Evolutionary conservation across 2,797 vertebrate species (phyloP), one percentile per base, ranked within the genome.

Genomic region (Micromesistius poutassou): DNA sequence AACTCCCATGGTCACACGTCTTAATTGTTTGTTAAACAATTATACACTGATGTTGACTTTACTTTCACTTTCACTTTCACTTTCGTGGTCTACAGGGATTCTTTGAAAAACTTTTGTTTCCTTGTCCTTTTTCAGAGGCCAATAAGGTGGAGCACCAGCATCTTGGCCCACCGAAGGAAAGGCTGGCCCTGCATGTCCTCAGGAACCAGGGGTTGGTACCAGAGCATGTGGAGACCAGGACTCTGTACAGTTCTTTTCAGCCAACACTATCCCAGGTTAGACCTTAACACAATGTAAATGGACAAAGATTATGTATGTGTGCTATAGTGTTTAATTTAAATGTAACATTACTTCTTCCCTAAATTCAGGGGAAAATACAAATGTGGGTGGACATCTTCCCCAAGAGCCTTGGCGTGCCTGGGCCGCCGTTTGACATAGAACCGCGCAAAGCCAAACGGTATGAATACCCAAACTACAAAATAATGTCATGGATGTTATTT

Each of bases 371-470:
- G 75, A 93, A 89, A 83, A 93, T 99, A 84, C 96, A 99, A 88
- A 97, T 99, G 96, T 99, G 97, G 98, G 96, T 99, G 0, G 98
- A 99, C 88, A 84, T 99, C 85, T 99, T 98, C 81, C 97, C 98
- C 36, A 99, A 98, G 93, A 96, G 88, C 79, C 89, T 97, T 19
- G 97, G 97, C 3, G 89, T 93, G 8, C 96, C 96, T 30, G 96
- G 97, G 1, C 96, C 96, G 81, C 97, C 97, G 0, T 97, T 94
- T 90, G 95, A 97, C 75, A 96, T 99, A 86, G 92, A 91, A 30
- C 95, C 97, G 72, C 95, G 98, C 80, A 96, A 97, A 93, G 94
- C 98, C 78, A 98, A 96, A 89, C 97, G 94, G 98, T 99, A 82
- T 88, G 90, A 82, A 76, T 16, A 42, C 40, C 12, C 28, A 25